A percentile compares a stretch with the other conserved stretches of the same genome.
These are phyloP conservation scores for Lytechinus variegatus DNA, from an alignment of 35 echinoderm and acorn worm species.

Conservation along the genomic window DNA sequence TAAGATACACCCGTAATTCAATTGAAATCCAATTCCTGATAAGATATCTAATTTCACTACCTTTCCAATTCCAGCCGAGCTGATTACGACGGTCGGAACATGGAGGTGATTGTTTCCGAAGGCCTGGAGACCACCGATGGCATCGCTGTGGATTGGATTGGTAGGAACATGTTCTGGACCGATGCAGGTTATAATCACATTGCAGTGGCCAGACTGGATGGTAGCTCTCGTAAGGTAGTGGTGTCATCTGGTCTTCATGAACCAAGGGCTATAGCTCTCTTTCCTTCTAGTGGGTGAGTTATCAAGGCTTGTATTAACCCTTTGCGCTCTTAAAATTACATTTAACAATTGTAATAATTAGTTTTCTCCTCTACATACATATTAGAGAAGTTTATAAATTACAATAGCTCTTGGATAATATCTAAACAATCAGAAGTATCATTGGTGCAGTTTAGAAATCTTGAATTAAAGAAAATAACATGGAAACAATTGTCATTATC, in stretches of 20 bases:
- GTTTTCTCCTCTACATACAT: too few species aligned
- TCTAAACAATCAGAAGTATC: too few species aligned
- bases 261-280: slow-evolving; percentile 84
- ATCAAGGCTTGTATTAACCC: not conserved
- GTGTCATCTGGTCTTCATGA: slow-evolving; percentile 73
- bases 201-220: slow-evolving; percentile 85
- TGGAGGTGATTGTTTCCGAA: slow-evolving; percentile 61
- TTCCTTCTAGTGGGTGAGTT: slow-evolving; percentile 82
- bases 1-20: not conserved
- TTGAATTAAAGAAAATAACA: too few species aligned
- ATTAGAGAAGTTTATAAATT: too few species aligned
- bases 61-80: slow-evolving; percentile 48
- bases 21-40: not conserved
- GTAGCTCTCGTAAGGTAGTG: slow-evolving; percentile 74
- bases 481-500: too few species aligned
- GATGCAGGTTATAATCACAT: slow-evolving; percentile 81
- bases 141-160: slow-evolving; percentile 89
- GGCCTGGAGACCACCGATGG: slow-evolving; percentile 73
- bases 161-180: slow-evolving; percentile 86
- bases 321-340: not conserved
- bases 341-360: too few species aligned
- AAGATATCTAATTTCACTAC: not conserved
- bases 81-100: slow-evolving; percentile 73
- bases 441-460: too few species aligned
- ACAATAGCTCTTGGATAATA: too few species aligned